A percentile compares a stretch with the other conserved stretches of the same genome.
phyloP scores from a whole-genome alignment of 1,140 invertebrate genomes.

The Popillia japonica region DNA sequence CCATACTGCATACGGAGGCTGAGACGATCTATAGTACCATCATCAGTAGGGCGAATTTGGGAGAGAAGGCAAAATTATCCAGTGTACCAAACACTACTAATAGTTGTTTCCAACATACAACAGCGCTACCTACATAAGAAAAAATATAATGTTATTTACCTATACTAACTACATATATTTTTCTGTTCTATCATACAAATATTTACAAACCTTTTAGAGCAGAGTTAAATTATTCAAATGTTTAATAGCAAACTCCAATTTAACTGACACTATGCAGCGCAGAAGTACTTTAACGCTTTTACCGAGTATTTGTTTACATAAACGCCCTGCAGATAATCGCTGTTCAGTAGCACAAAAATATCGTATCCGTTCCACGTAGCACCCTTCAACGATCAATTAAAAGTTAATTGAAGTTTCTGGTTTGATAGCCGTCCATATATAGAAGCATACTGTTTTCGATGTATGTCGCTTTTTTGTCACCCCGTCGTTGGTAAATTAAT shows the following conservation, averaged over 20 bases:
- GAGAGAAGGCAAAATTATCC: too few species aligned
- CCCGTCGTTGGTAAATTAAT: not conserved
- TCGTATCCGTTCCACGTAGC: not conserved
- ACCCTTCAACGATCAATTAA: slow-evolving; percentile 41
- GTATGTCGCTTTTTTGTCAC: not conserved
- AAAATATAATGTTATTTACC: too few species aligned
- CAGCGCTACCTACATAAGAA: too few species aligned
- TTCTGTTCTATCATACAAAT: too few species aligned
- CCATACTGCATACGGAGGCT: too few species aligned
- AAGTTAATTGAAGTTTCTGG: slow-evolving; percentile 44
- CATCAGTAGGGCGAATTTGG: too few species aligned
- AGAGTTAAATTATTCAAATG: too few species aligned
- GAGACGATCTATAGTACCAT: too few species aligned
- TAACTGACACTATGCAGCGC: not conserved
- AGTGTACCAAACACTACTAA: too few species aligned
- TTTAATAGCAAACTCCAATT: not conserved
- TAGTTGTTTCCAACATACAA: too few species aligned
- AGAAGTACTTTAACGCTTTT: not conserved
- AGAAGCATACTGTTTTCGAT: not conserved
- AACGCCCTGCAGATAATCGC: not conserved
- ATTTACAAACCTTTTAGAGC: not conserved
- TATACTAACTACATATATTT: too few species aligned
- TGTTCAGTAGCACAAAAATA: not conserved
- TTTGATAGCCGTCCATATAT: not conserved
- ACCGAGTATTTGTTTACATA: too few species aligned